A percentile compares a stretch with the other conserved stretches of the same genome.
These are phyloP conservation scores for Asteroscopus sphinx DNA, from an alignment of 2,888 invertebrate species.

Conservation along the genomic window DNA sequence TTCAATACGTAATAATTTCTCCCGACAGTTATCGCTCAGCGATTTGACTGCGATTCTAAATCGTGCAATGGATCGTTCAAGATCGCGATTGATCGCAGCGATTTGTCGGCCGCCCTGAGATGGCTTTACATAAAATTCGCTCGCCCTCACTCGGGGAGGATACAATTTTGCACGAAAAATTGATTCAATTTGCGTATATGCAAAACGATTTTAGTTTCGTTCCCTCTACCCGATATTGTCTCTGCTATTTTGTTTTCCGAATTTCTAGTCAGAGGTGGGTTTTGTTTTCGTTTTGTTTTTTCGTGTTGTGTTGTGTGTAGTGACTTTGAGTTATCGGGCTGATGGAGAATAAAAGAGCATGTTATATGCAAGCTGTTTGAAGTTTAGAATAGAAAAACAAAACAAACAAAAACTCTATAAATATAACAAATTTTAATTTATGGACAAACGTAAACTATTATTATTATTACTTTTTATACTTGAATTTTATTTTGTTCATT, in stretches of 20 bases:
- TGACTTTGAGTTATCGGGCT: background rate
- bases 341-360: too few species aligned
- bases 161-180: conserved; percentile 80
- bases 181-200: conserved; percentile 82
- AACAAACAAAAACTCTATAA: too few species aligned
- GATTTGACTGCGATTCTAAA: conserved; percentile 58
- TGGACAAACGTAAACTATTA: too few species aligned
- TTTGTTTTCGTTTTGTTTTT: conserved; percentile 19
- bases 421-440: too few species aligned
- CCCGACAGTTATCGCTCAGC: conserved; percentile 47
- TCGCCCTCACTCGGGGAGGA: conserved; percentile 56
- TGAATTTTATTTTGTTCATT: too few species aligned
- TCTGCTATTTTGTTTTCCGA: conserved; percentile 41
- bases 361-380: too few species aligned
- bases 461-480: too few species aligned
- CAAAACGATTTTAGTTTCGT: conserved; percentile 73
- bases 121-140: conserved; percentile 60
- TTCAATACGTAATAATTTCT: conserved; percentile 47
- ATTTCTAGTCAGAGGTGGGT: conserved; percentile 24
- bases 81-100: conserved; percentile 61
- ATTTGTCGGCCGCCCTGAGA: conserved; percentile 64
- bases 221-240: conserved; percentile 50
- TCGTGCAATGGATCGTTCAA: conserved; percentile 56
- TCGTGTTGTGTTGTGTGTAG: background rate
- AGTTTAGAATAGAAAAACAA: too few species aligned